Evolutionary conservation across 2,797 vertebrate genomes (phyloP), one percentile per base, ranked within the genome.

Genomic region (Liparis tanakae): DNA sequence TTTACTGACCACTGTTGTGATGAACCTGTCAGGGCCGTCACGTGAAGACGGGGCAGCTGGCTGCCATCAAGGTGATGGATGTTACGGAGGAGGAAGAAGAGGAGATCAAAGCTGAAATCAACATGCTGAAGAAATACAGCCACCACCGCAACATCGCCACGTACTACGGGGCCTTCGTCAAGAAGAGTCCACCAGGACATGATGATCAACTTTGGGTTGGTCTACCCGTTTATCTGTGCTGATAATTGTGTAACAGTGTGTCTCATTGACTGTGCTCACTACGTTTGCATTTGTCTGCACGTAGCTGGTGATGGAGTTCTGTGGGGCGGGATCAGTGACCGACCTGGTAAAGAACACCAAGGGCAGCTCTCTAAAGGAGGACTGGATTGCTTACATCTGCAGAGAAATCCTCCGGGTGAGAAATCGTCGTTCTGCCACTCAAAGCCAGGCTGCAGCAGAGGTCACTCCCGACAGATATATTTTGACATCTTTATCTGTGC

Each of bases 41-140:
- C 30, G 95, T 95, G 76, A 95, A 95, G 86, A 95, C 95, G 0
- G 89, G 97, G 83, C 97, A 98, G 93, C 94, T 98, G 92, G 97
- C 97, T 22, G 97, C 97, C 89, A 98, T 98, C 89, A 98, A 98
- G 88, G 97, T 98, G 89, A 98, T 98, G 97, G 97, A 98, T 50
- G 97, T 98, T 44, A 98, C 97, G 0, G 97, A 98, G 93, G 97
- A 98, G 36, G 97, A 98, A 61, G 97, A 98, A 51, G 97, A 98
- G 78, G 97, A 98, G 91, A 98, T 98, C 85, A 98, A 98, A 83
- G 97, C 96, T 30, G 97, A 98, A 88, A 98, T 98, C 91, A 98
- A 98, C 93, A 98, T 98, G 97, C 84, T 98, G 84, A 98, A 98
- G 87, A 98, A 97, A 72, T 98, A 98, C 86, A 97, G 96, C 68